phyloP scores from a whole-genome alignment of 35 echinoderm and acorn worm species.

The Strongylocentrotus purpuratus region DNA sequence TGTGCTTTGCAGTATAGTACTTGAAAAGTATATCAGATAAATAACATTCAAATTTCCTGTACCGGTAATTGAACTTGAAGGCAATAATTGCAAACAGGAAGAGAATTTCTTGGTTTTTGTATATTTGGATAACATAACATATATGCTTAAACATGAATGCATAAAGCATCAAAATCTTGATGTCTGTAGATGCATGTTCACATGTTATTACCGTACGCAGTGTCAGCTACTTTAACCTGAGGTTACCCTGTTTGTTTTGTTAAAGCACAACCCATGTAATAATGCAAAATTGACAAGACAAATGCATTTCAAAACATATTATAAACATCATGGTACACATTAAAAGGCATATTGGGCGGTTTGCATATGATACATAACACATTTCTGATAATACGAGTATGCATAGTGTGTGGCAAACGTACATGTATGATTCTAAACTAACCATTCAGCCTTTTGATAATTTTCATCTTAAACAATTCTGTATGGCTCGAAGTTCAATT shows the following conservation, averaged over 20 bases:
- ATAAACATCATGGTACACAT: too few species aligned
- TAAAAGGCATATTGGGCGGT: not conserved
- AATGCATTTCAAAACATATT: not conserved
- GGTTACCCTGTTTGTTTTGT: not conserved
- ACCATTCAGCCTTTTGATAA: not conserved
- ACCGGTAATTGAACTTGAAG: too few species aligned
- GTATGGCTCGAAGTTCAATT: not conserved
- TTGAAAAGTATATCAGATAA: not conserved
- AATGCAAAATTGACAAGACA: not conserved
- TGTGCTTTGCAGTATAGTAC: not conserved
- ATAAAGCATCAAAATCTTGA: not conserved
- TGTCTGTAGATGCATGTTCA: not conserved
- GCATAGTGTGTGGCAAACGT: not conserved
- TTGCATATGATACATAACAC: not conserved
- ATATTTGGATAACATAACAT: too few species aligned
- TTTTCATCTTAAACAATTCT: not conserved
- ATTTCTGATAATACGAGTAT: not conserved
- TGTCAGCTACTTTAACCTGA: not conserved
- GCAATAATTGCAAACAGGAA: too few species aligned
- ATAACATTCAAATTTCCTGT: not conserved
- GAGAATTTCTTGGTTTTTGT: too few species aligned
- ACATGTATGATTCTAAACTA: not conserved
- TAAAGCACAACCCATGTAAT: not conserved
- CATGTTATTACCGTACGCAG: not conserved
- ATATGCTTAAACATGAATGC: not conserved